Base-by-base conservation (phyloP, 2,113 vertebrate genomes). In the Tylochromis polylepis region DNA sequence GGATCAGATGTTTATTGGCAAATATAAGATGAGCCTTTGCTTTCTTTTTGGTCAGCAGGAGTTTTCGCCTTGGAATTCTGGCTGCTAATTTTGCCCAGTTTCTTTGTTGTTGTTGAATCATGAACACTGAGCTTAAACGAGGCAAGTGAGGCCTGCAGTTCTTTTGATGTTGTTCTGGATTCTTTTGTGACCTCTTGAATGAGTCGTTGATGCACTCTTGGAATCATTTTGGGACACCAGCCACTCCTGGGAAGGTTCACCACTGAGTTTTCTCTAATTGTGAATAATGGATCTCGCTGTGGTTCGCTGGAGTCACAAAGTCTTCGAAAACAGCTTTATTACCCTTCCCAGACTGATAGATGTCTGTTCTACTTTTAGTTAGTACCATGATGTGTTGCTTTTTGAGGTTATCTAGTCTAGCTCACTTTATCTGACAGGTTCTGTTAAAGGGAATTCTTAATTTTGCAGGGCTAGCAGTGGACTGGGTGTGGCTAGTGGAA, bases 391-490 rank as follows among this genome's bases (percentile, higher is more conserved):
- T 27, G 4, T 46, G 38, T 43, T 72, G 65, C 38, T 24, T n/a
- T 24, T 70, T 43, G 11, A 70, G 14, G 5, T 70, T 43, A 43
- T 43, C 1, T 70, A 70, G 65, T 24, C 38, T 70, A 16, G 36
- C 43, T 70, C 38, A 70, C 65, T 70, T 70, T 46, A 0, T 72
- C 14, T 11, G 2, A 27, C 65, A 43, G n/a, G 38, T 24, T 24
- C 5, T 70, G 10, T 16, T 70, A 43, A 43, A 70, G 1, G 4
- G 65, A 43, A 5, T 70, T 70, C 8, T 70, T 24, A 22, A 70
- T 43, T 70, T 41, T 41, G 36, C 62, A 0, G 3, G 2, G 0
- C n/a, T 70, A 22, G n/a, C 0, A 70, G 24, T 43, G 0, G 0
- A 24, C 65, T 70, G 12, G 2, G 1, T 70, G 8, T 70, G 20